Evolutionary conservation across 1,140 invertebrate species (phyloP), one percentile per base, ranked within the genome.

Genomic region (Pogonognathellus flavescens): DNA sequence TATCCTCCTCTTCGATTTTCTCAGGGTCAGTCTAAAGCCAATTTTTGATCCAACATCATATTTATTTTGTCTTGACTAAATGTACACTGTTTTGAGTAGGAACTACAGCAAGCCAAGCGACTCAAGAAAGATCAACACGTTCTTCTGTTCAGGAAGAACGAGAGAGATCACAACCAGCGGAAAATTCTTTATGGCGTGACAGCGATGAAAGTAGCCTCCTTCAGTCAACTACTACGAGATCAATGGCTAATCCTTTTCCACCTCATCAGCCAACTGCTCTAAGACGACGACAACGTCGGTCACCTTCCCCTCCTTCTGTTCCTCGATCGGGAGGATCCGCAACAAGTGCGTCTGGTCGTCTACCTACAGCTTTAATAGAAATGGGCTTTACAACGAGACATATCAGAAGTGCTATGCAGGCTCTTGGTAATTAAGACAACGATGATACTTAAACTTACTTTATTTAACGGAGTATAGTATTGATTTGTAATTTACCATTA

Each of bases 351-450:
- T n/a, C n/a, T 1, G 60, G 89, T 88, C 22, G 86, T 11, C 59
- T 88, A 1, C 86, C 88, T 0, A 13, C 59, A 18, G 52, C 87
- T 18, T 80, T 88, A 22, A 52, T 89, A 7, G 88, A 89, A 86
- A 89, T 94, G 93, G 93, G 94, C 80, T 94, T 94, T 89, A 91
- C 91, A 9, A 86, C 93, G 16, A 90, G 91, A 72, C 93, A 94
- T 85, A 93, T 94, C 84, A 90, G 92, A 82, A 92, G 92, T 88
- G 94, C 94, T 8, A 91, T 94, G 55, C 87, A 89, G 80, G 92
- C 93, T 72, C 92, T 92, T 84, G 92, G 93, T 91, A 86, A 70
- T 14, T 22, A 31, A 5, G 11, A 14, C 22, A 41, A 41, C 6
- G 2, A 41, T 6, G 31, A 41, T 41, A 41, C n/a, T n/a, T n/a